Evolutionary conservation across 1,140 invertebrate species (phyloP).

Genomic region (Venustaconcha ellipsiformis): DNA sequence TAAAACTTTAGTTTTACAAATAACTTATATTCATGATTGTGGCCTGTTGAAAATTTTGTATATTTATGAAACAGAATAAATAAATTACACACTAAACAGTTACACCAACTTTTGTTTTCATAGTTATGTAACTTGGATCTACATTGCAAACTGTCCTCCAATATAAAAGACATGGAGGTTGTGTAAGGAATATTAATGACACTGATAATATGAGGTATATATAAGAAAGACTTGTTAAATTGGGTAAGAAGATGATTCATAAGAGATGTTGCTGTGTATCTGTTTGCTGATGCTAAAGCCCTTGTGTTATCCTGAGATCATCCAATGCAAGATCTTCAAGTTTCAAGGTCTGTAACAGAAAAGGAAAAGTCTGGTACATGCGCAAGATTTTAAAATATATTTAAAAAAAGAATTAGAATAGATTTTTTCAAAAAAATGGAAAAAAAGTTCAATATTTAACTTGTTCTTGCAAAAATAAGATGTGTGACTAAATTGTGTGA

Average conservation of each 20-base stretch:
- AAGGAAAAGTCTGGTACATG: conserved; percentile 3
- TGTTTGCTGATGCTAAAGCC: conserved; percentile 13
- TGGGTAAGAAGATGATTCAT: too few relatives aligned
- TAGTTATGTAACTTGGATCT: not conserved
- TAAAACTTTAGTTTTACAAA: too few relatives aligned
- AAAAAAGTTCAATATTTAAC: too few relatives aligned
- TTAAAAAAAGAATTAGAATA: not conserved
- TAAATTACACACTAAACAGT: too few relatives aligned
- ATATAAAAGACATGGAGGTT: not conserved
- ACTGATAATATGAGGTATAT: not conserved
- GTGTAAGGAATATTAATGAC: not conserved
- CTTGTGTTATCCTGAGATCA: conserved; percentile 45
- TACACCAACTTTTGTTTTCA: too few relatives aligned
- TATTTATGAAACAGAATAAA: too few relatives aligned
- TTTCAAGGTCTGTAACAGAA: conserved; percentile 50
- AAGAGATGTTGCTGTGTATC: not conserved
- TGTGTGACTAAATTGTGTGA: too few relatives aligned
- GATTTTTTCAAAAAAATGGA: too few relatives aligned
- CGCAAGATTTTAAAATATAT: not conserved
- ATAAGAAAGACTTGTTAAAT: not conserved
- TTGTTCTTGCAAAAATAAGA: too few relatives aligned
- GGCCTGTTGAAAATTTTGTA: too few relatives aligned
- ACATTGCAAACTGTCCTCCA: not conserved
- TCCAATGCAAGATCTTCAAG: conserved; percentile 46
- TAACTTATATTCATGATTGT: too few relatives aligned